phyloP scores from a whole-genome alignment of 1,140 invertebrate genomes.

The Zaprionus davidi region DNA sequence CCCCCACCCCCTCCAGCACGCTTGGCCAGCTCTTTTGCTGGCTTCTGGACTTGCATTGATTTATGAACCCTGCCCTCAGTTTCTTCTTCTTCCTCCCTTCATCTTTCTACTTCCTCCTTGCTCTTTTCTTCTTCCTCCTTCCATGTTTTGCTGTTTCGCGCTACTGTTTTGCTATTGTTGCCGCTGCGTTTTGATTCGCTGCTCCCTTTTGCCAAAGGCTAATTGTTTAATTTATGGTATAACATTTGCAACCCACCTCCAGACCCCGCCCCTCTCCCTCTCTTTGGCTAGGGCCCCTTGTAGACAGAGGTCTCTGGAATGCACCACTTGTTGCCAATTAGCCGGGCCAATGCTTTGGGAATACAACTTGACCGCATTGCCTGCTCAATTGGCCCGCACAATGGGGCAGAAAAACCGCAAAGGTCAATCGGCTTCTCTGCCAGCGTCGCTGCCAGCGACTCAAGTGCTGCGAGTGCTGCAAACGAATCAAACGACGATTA shows the following conservation, averaged over 20 bases:
- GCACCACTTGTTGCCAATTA: conserved; percentile 49
- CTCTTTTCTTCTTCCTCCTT: not conserved
- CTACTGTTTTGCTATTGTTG: conserved; percentile 14
- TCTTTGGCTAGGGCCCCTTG: not conserved
- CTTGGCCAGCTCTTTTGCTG: conserved; percentile 3
- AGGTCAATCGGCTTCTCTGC: conserved; percentile 16
- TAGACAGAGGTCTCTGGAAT: conserved; percentile 13
- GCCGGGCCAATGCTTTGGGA: conserved; percentile 14
- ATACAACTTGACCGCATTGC: conserved; percentile 37
- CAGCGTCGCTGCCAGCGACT: not conserved
- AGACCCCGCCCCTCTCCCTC: too few relatives aligned
- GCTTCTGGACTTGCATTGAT: conserved; percentile 44
- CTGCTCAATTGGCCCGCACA: conserved; percentile 23
- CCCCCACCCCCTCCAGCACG: not conserved
- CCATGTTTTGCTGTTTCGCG: not conserved
- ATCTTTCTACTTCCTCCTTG: too few relatives aligned
- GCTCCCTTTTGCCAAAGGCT: conserved; percentile 15
- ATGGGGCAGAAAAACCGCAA: conserved; percentile 29
- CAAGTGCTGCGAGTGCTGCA: not conserved
- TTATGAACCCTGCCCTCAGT: conserved; percentile 32
- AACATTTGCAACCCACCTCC: conserved; percentile 8
- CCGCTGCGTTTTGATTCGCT: conserved; percentile 11
- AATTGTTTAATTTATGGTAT: conserved; percentile 48
- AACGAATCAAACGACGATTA: conserved; percentile 1
- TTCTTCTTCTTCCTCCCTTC: not conserved